These are phyloP conservation scores for Sphenodon punctatus DNA, from an alignment of 2,797 vertebrate genomes.

Conservation along the genomic window DNA sequence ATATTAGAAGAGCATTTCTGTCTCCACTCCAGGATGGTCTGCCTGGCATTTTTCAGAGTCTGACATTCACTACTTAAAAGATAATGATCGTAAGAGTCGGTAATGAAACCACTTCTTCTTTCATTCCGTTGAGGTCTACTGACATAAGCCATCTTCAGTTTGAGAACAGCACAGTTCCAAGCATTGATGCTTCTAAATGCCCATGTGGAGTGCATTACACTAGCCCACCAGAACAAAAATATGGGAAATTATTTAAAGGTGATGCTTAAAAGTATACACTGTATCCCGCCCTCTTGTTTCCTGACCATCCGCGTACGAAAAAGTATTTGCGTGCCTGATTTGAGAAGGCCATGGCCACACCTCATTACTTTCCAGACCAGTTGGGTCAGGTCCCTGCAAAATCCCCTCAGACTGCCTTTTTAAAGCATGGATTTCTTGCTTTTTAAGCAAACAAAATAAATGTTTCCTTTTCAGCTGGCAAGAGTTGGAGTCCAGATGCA, in stretches of 20 bases:
- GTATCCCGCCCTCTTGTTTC: slow-evolving; percentile 51
- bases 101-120: too few species aligned
- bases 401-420: slow-evolving; percentile 61
- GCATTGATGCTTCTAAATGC: too few species aligned
- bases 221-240: slow-evolving; percentile 49
- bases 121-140: too few species aligned
- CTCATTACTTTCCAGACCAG: slow-evolving; percentile 71
- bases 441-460: slow-evolving; percentile 70
- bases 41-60: too few species aligned
- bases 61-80: too few species aligned
- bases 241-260: slow-evolving; percentile 41
- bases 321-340: slow-evolving; percentile 55
- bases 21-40: too few species aligned
- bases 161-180: too few species aligned
- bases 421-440: slow-evolving; percentile 55
- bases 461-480: slow-evolving; percentile 68
- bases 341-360: slow-evolving; percentile 56
- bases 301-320: slow-evolving; percentile 59
- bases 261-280: slow-evolving; percentile 13
- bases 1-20: too few species aligned
- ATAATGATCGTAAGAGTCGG: too few species aligned
- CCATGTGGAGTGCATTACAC: slow-evolving; percentile 46
- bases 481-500: slow-evolving; percentile 66
- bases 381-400: slow-evolving; percentile 60
- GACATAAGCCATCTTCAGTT: too few species aligned